phyloP scores from a whole-genome alignment of 2,113 vertebrate genomes.

The Ahaetulla prasina region DNA sequence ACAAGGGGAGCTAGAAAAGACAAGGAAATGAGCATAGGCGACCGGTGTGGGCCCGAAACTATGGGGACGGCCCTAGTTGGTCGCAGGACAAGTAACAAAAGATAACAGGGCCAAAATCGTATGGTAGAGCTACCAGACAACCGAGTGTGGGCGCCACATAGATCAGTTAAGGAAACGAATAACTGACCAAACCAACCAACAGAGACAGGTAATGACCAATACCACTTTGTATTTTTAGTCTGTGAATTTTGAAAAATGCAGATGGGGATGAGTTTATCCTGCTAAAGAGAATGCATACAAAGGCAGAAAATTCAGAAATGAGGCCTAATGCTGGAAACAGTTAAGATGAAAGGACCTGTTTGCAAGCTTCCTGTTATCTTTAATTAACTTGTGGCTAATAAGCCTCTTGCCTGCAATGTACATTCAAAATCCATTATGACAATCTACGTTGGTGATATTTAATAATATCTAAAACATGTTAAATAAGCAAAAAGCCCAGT shows the following conservation, averaged over 20 bases:
- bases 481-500: not conserved
- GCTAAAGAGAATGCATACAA: not conserved
- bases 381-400: not conserved
- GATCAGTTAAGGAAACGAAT: no score
- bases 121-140: no score
- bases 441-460: not conserved
- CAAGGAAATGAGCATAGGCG: no score
- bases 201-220: no score
- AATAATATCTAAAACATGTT: not conserved
- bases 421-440: not conserved
- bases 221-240: not conserved
- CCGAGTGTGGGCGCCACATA: no score
- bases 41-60: no score
- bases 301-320: not conserved
- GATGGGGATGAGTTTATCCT: not conserved
- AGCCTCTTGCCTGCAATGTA: not conserved
- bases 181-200: no score
- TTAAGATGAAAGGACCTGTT: not conserved
- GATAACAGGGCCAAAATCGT: no score
- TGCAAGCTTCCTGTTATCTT: not conserved
- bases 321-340: not conserved
- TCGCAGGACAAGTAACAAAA: no score
- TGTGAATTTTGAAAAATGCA: not conserved
- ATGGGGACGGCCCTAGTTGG: no score
- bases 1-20: no score